Evolutionary conservation across 2,797 vertebrate species (phyloP), one percentile per base, ranked within the genome.

Genomic region (Sternarchorhynchus goeldii): DNA sequence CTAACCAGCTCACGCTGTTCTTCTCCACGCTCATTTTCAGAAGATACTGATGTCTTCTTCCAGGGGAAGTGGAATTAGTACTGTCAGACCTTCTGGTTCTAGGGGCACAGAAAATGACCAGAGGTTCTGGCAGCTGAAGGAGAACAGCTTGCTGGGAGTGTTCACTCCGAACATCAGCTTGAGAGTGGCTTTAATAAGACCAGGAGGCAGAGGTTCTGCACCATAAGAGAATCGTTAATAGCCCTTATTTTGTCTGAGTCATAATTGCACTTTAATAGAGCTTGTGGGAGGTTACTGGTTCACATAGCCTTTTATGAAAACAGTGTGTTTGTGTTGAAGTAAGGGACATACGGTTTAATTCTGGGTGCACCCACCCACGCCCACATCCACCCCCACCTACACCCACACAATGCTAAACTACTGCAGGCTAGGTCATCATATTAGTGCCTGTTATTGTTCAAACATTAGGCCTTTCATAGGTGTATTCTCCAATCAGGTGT

Each of bases 221-320:
- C 72, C 74, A 81, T 76, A 64, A 77, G 75, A 66, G 58, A 65
- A 75, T 57, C 32, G 56, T 77, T 74, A 81, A 77, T 68, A 73
- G 75, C 70, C 56, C 63, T 73, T 65, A 65, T 73, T 81, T 77
- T 62, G 73, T 81, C 75, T 3, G 25, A 77, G 73, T 81, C 68
- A 77, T 81, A 81, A 81, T 77, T 81, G 77, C 57, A 75, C 70
- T 77, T 77, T 77, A 81, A 77, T 77, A 64, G 75, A 81, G 80
- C 66, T 70, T 68, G 67, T 74, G 73, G 77, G 77, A 68, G 80
- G 69, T 57, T 31, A 77, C 56, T 50, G 63, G 73, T 77, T 73
- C 62, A 66, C 56, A 67, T 62, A 31, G 57, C 31, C 67, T 66
- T 69, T 81, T 60, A 66, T 81, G 21, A 76, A 80, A 76, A 71